Evolutionary conservation across 2,888 invertebrate genomes (phyloP).

Genomic region (Xiphydria camelus): DNA sequence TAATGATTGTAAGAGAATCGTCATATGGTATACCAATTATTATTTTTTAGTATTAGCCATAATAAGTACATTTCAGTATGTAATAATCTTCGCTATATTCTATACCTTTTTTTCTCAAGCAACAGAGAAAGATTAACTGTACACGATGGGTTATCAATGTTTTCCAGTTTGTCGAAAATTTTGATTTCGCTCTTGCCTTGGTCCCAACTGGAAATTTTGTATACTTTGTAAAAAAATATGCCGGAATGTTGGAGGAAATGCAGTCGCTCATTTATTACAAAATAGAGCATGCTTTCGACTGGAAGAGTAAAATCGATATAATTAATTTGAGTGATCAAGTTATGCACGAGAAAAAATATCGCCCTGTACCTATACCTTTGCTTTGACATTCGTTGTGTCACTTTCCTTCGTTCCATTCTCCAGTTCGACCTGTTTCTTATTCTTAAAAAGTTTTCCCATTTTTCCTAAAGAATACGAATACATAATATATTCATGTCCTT

Average conservation of each 20-base stretch:
- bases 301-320: constrained; percentile 17
- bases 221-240: constrained; percentile 34
- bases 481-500: background rate
- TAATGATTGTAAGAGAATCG: too few species aligned
- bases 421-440: constrained; percentile 30
- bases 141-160: constrained; percentile 3
- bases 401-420: constrained; percentile 38
- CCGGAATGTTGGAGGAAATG: constrained; percentile 20
- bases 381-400: constrained; percentile 29
- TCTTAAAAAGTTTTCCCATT: constrained; percentile 42
- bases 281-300: constrained; percentile 46
- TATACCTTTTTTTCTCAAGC: background rate
- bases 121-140: background rate
- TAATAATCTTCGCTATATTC: constrained; percentile 2
- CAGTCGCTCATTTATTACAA: constrained; percentile 34
- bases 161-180: constrained; percentile 1
- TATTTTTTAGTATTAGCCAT: too few species aligned
- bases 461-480: constrained; percentile 35
- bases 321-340: background rate
- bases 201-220: constrained; percentile 35
- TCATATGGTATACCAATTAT: too few species aligned
- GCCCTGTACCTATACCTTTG: constrained; percentile 32
- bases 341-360: background rate
- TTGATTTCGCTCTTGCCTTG: constrained; percentile 25
- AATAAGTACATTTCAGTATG: too few species aligned